Conservation (phyloP, 2,888 invertebrate species). For the Hypomecis punctinalis region DNA sequence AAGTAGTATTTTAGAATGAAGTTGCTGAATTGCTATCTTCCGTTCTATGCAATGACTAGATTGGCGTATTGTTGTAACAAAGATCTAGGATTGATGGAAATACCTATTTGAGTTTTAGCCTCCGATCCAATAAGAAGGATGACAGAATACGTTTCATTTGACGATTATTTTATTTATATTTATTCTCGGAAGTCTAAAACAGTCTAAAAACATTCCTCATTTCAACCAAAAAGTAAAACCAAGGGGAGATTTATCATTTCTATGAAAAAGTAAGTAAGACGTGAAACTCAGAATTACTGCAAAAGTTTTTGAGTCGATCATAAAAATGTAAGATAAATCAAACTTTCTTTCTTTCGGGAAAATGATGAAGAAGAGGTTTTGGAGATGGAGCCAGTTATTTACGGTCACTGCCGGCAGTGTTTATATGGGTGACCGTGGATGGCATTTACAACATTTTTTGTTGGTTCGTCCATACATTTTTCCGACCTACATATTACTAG, state of each 20-base stretch:
- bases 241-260: neutral
- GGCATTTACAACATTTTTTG: no score
- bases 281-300: constrained; percentile 3
- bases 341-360: constrained; percentile 1
- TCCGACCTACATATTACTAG: no score
- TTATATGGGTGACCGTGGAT: no score
- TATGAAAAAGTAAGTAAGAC: neutral
- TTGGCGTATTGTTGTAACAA: constrained; percentile 18
- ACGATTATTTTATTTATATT: no score
- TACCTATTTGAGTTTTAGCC: no score
- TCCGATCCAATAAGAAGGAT: no score
- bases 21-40: constrained; percentile 22
- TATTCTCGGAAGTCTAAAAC: no score
- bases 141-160: no score
- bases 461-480: no score
- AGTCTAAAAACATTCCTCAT: no score
- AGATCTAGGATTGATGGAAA: constrained; percentile 3
- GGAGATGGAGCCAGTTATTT: no score
- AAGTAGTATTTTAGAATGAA: constrained; percentile 6
- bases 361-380: neutral
- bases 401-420: no score
- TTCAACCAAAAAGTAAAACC: neutral
- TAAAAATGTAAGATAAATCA: constrained; percentile 13
- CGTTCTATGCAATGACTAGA: constrained; percentile 21
- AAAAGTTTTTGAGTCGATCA: constrained; percentile 14